Conservation (phyloP, 1,140 invertebrate species). For the Drosophila watanabei region DNA sequence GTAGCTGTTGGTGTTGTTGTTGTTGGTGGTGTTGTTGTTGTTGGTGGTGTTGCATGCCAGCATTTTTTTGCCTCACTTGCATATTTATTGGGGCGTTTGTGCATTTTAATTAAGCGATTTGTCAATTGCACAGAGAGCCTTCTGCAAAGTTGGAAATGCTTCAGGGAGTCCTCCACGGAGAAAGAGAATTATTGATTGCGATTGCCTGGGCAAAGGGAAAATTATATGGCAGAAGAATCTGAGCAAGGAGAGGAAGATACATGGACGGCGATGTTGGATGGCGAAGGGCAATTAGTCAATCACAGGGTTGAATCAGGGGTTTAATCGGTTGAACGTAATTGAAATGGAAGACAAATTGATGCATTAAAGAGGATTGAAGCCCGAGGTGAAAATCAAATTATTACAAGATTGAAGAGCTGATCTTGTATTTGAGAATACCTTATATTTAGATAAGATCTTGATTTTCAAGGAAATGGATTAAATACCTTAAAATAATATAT, state of each 20-base stretch:
- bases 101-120: constrained; percentile 83
- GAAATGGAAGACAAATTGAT: constrained; percentile 29
- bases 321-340: constrained; percentile 20
- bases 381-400: constrained; percentile 7
- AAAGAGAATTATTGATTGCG: constrained; percentile 37
- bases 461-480: neutral
- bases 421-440: neutral
- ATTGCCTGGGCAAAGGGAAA: constrained; percentile 31
- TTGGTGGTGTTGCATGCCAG: constrained; percentile 20
- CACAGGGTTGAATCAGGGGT: constrained; percentile 15
- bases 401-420: neutral
- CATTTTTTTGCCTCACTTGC: constrained; percentile 53
- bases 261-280: constrained; percentile 19
- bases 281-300: constrained; percentile 46
- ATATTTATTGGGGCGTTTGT: constrained; percentile 83
- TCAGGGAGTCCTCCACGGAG: constrained; percentile 18
- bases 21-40: neutral
- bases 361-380: neutral
- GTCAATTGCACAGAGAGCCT: constrained; percentile 60
- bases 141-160: constrained; percentile 32
- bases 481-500: neutral
- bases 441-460: neutral
- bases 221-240: constrained; percentile 34
- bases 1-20: constrained; percentile 1
- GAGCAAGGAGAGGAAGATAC: constrained; percentile 15